Evolutionary conservation across 2,888 invertebrate genomes (phyloP), one percentile per base, ranked within the genome.

Genomic region (Geophilus truncorum): DNA sequence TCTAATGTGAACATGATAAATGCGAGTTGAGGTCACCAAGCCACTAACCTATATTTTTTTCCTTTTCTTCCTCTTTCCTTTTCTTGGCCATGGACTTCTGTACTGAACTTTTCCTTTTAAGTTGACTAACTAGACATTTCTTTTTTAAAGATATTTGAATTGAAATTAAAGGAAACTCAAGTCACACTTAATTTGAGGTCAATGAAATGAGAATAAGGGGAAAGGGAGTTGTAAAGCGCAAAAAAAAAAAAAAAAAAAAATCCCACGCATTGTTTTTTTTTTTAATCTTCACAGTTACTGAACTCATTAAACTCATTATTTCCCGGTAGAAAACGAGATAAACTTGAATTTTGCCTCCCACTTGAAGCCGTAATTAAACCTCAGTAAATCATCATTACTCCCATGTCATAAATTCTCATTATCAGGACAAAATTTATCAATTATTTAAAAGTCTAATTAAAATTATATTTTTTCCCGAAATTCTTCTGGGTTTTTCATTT

Each of bases 271-370:
- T 57, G 57, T 57, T 9, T 57, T 51, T 51, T 51, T 57, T 21
- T 21, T 57, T 23, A 40, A 40, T 57, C 57, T 57, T 57, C 21
- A 57, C 57, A 57, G 57, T 23, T 57, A 57, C 18, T 57, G 57
- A 57, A 57, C 57, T 57, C 57, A 57, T 57, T 57, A 57, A 57
- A 57, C 57, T 57, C 57, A 57, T 57, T 57, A 57, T 57, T 57
- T 57, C 57, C 23, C 18, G 23, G 57, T 57, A 57, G 57, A 57
- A 57, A 57, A 57, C 57, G 57, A 57, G 57, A 57, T 57, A 57
- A 57, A 57, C 57, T 15, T 5, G 57, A 57, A 57, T 57, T 57
- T 57, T 57, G 57, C 57, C 57, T 57, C 57, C 57, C 57, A 57
- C 57, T 57, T 57, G 57, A 57, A 57, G 57, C 57, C 15, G 57